Conservation (phyloP, 2,797 vertebrate species). For the Enteromius thamalakanensis region DNA sequence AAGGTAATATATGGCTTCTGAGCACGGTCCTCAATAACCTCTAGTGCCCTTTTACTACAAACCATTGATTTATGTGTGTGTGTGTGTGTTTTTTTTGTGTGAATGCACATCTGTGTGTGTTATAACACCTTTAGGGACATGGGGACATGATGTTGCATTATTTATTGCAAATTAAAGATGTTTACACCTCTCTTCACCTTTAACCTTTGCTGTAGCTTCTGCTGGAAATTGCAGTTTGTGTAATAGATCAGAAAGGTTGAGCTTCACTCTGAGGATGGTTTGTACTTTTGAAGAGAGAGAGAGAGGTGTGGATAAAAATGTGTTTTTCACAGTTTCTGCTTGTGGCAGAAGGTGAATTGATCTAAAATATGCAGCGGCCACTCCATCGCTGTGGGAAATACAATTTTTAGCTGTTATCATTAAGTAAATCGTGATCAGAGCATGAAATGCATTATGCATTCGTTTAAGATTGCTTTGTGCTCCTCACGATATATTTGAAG, state of each 20-base stretch:
- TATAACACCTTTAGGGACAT: constrained; percentile 25
- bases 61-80: constrained; percentile 20
- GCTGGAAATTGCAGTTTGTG: constrained; percentile 20
- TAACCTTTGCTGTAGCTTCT: neutral
- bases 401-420: neutral
- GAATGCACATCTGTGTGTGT: constrained; percentile 8
- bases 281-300: constrained; percentile 28
- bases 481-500: neutral
- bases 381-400: neutral
- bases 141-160: constrained; percentile 40
- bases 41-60: neutral
- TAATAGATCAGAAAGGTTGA: neutral
- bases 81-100: neutral
- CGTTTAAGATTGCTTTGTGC: constrained; percentile 22
- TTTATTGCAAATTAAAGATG: constrained; percentile 34
- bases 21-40: constrained; percentile 28
- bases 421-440: neutral
- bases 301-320: constrained; percentile 21
- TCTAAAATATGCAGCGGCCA: constrained; percentile 6
- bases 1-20: constrained; percentile 30
- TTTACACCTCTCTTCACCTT: neutral
- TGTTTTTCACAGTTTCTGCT: neutral
- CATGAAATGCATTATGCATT: constrained; percentile 23
- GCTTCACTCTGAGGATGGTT: neutral
- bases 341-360: constrained; percentile 4